Percentiles rank a stretch among this genome's conserved stretches.
Conservation (phyloP, 1,140 invertebrate genomes). For the Aleiodes sp. region DNA sequence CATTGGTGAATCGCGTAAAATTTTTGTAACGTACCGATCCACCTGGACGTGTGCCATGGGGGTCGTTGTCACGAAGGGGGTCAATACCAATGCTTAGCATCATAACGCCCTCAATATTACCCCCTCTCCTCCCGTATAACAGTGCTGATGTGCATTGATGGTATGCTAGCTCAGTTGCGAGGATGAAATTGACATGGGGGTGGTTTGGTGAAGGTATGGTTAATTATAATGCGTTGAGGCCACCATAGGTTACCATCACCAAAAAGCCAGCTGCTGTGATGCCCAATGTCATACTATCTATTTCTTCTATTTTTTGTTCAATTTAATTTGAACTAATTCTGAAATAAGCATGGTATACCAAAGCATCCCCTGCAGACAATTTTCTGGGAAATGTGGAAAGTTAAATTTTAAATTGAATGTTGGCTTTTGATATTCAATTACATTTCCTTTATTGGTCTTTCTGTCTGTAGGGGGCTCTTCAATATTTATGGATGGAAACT, state of each 20-base stretch:
- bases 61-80: constrained; percentile 42
- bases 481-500: no score
- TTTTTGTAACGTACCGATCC: constrained; percentile 48
- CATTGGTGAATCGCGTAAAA: constrained; percentile 14
- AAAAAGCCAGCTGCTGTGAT: constrained; percentile 7
- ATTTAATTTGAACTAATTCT: constrained; percentile 28
- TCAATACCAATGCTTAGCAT: constrained; percentile 17
- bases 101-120: not conserved
- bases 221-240: constrained; percentile 43
- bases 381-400: not conserved
- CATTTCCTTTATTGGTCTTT: no score
- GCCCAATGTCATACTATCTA: constrained; percentile 21
- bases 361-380: not conserved
- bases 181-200: constrained; percentile 32
- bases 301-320: constrained; percentile 13
- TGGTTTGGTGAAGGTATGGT: constrained; percentile 36
- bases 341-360: not conserved
- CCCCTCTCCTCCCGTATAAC: not conserved
- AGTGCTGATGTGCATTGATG: not conserved
- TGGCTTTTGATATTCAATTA: not conserved
- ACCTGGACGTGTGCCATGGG: constrained; percentile 51
- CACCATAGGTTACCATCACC: not conserved
- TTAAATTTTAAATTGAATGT: constrained; percentile 33
- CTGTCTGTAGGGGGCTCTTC: no score
- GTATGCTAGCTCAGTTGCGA: not conserved